Conservation (phyloP, 2,888 invertebrate genomes). For the Periphyllus acericola region DNA sequence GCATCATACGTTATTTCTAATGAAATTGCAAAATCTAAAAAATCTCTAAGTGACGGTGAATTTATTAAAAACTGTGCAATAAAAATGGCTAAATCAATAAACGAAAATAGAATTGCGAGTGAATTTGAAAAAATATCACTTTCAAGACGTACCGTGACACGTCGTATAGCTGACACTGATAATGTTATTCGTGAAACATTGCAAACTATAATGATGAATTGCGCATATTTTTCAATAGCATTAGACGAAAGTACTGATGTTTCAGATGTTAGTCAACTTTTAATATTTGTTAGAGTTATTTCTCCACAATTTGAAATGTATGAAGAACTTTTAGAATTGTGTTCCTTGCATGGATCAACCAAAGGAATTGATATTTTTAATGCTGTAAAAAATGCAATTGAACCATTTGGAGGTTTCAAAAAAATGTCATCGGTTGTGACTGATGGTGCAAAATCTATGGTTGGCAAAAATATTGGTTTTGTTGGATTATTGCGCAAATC, state of each 20-base stretch:
- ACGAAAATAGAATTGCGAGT: too few species aligned
- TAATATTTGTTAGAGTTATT: too few species aligned
- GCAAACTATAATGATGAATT: constrained; percentile 21
- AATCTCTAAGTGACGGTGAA: neutral
- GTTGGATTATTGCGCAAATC: constrained; percentile 53
- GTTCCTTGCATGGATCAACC: constrained; percentile 59
- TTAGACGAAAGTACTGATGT: neutral
- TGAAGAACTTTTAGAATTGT: constrained; percentile 58
- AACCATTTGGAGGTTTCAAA: constrained; percentile 55
- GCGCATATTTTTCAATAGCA: constrained; percentile 27
- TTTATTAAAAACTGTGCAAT: constrained; percentile 24
- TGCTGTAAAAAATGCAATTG: constrained; percentile 59
- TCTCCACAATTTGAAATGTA: constrained; percentile 55
- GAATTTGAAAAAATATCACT: neutral
- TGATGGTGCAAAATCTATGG: constrained; percentile 22
- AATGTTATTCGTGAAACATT: constrained; percentile 19
- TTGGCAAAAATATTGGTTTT: constrained; percentile 62
- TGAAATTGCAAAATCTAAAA: constrained; percentile 24
- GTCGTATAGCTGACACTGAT: constrained; percentile 32
- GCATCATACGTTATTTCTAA: constrained; percentile 20
- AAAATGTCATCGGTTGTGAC: constrained; percentile 58
- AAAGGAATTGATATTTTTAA: constrained; percentile 60
- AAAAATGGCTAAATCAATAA: constrained; percentile 25
- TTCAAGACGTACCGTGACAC: neutral
- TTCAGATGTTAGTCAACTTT: too few species aligned